Base-by-base conservation (phyloP, 30 jellyfish, hydroid and myxozoan genomes). In the Morbakka virulenta region DNA sequence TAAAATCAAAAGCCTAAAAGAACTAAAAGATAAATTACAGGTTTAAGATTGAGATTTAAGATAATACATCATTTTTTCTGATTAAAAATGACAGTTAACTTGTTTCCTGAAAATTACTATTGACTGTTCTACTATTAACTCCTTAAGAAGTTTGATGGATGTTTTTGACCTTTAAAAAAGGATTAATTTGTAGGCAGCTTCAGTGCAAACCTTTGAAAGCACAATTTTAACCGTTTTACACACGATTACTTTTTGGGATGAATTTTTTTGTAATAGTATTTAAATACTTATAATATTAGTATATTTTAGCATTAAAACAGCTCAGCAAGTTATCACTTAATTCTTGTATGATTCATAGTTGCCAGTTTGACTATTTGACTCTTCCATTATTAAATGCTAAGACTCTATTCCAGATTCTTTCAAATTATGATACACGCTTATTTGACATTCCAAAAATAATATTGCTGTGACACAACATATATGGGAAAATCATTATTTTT, bases 341-440 rank as follows among this genome's bases (percentile, higher is more conserved):
- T 14, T 31, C 4, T 14, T 11, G 70, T 31, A 57, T 57, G 12
- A 14, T 31, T 57, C 70, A 57, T 31, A 57, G 25, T 57, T 57
- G 70, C 31, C 70, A 57, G 11, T 57, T 57, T 57, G 9, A 57
- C 70, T 57, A 25, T 57, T 57, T 57, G 70, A 31, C 24, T 21
- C 4, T 57, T 57, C 70, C 70, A 57, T 57, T 57, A 31, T 14
- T 57, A 21, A 57, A 4, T 6, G 25, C 70, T 57, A 57, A 21
- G 70, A 57, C 70, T 57, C 70, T 57, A 57, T 57, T 57, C 70
- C 70, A 21, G 24, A 57, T 57, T 57, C 70, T 21, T 57, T 57
- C 70, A 57, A 57, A 57, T 4, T 21, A 21, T 57, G 70, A 4
- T 57, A 14, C 25, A 4, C 25, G 70, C 25, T 25, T 57, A 57